A percentile compares a stretch with the other conserved stretches of the same genome.
Evolutionary conservation across 2,888 invertebrate genomes (phyloP).

Genomic region (Mimachlamys varia): DNA sequence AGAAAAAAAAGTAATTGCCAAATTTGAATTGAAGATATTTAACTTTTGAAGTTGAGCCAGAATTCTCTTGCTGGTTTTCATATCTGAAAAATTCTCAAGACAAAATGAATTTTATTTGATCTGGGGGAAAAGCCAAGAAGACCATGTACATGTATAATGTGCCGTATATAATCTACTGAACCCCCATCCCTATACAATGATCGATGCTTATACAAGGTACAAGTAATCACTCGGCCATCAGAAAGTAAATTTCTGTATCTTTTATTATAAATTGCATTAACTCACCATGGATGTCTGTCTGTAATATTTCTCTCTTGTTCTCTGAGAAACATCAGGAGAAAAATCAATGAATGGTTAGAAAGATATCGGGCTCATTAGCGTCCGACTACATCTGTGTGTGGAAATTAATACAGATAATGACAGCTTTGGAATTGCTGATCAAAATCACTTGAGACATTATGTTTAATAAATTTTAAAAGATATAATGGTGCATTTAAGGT

Average conservation of each 20-base stretch:
- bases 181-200: background rate
- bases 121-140: background rate
- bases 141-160: background rate
- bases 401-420: constrained; percentile 14
- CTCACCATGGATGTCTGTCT: constrained; percentile 21
- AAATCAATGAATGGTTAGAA: background rate
- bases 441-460: background rate
- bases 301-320: constrained; percentile 8
- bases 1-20: background rate
- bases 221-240: background rate
- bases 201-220: background rate
- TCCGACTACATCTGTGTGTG: background rate
- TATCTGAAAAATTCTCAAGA: background rate
- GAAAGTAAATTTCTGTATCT: background rate
- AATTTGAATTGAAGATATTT: background rate
- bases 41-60: background rate
- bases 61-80: background rate
- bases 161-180: background rate
- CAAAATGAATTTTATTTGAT: background rate
- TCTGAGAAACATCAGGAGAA: background rate
- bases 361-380: background rate
- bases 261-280: constrained; percentile 12
- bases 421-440: background rate
- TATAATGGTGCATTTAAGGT: background rate
- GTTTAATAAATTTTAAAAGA: background rate